Evolutionary conservation across 2,797 vertebrate genomes (phyloP).

Genomic region (Champsocephalus gunnari): DNA sequence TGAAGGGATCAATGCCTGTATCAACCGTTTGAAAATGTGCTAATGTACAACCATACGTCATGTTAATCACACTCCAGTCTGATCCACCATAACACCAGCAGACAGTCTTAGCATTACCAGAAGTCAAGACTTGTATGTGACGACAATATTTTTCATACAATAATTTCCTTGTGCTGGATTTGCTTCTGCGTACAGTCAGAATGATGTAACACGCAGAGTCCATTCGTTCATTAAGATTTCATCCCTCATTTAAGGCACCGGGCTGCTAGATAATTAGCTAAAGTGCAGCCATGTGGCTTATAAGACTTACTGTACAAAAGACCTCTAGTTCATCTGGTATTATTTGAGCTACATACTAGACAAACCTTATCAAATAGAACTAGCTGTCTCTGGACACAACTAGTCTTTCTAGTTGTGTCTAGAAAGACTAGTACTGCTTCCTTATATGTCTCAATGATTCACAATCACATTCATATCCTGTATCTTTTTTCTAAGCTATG

Average conservation of each 20-base stretch:
- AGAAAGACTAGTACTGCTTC: not conserved
- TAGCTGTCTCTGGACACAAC: not conserved
- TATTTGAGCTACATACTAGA: constrained; percentile 11
- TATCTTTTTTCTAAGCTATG: constrained; percentile 10
- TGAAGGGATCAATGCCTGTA: not conserved
- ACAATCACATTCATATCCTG: constrained; percentile 8
- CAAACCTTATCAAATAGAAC: constrained; percentile 14
- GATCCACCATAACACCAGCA: constrained; percentile 38
- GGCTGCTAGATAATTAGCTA: constrained; percentile 43
- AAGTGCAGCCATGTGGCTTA: constrained; percentile 34
- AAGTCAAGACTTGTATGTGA: not conserved
- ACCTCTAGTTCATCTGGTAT: not conserved
- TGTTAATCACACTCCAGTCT: constrained; percentile 11
- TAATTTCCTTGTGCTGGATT: constrained; percentile 7
- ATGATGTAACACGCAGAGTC: constrained; percentile 20
- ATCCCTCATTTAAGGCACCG: constrained; percentile 33
- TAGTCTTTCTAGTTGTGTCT: not conserved
- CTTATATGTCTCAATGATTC: not conserved
- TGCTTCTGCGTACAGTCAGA: constrained; percentile 11
- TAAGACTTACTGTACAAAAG: constrained; percentile 8
- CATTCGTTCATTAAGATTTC: constrained; percentile 38
- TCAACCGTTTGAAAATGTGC: not conserved
- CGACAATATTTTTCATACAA: not conserved
- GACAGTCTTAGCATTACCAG: constrained; percentile 13
- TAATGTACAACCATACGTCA: not conserved